These are phyloP conservation scores for Clistopyga incitator DNA, from an alignment of 2,888 invertebrate genomes.

Conservation along the genomic window DNA sequence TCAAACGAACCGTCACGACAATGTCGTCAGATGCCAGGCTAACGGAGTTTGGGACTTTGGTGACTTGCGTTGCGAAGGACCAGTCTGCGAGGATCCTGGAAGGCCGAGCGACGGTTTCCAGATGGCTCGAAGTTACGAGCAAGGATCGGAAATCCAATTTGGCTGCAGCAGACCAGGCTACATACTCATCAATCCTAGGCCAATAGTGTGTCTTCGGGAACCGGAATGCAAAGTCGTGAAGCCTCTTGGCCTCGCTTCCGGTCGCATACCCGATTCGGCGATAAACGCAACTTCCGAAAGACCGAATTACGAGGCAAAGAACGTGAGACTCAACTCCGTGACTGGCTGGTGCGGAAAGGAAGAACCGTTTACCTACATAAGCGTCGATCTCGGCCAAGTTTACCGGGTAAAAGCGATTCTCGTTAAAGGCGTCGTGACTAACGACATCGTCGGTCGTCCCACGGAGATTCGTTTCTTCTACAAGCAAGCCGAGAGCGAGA, in stretches of 20 bases:
- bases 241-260: conserved; percentile 96
- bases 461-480: conserved; percentile 99
- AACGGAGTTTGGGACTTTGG: conserved; percentile 99
- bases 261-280: conserved; percentile 96
- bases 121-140: conserved; percentile 93
- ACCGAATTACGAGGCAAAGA: conserved; percentile 95
- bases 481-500: conserved; percentile 96
- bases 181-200: conserved; percentile 95
- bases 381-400: conserved; percentile 97
- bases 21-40: conserved; percentile 94
- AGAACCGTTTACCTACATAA: conserved; percentile 98
- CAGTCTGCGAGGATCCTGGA: conserved; percentile 98
- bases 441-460: conserved; percentile 97
- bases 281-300: conserved; percentile 98
- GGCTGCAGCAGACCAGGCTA: conserved; percentile 96
- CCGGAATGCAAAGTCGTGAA: conserved; percentile 97
- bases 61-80: conserved; percentile 97
- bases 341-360: conserved; percentile 99
- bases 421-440: conserved; percentile 97
- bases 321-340: conserved; percentile 95
- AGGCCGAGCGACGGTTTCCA: conserved; percentile 96
- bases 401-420: conserved; percentile 96
- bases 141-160: conserved; percentile 96
- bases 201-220: conserved; percentile 95
- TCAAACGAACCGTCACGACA: conserved; percentile 95